phyloP scores from a whole-genome alignment of 2,113 vertebrate genomes.

The Martes martes region DNA sequence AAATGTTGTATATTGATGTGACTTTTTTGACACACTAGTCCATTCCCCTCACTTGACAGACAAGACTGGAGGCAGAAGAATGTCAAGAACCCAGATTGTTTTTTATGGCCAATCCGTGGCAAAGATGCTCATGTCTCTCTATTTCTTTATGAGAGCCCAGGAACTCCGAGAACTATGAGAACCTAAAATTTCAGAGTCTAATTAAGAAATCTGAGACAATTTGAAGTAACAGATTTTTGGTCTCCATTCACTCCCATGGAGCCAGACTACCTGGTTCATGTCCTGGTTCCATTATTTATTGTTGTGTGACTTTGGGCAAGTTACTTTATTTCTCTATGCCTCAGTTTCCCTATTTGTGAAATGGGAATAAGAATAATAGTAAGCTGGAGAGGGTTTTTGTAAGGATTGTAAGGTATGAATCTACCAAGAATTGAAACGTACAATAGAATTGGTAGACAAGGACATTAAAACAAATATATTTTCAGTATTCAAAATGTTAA shows the following conservation, averaged over 20 bases:
- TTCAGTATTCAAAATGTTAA: neutral
- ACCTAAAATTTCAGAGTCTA: neutral
- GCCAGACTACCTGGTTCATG: neutral
- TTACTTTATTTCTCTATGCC: neutral
- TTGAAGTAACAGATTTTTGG: neutral
- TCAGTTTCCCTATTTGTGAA: neutral
- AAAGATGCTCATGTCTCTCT: neutral
- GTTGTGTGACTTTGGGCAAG: neutral
- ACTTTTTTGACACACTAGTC: neutral
- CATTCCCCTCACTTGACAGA: neutral
- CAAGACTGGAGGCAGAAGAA: neutral
- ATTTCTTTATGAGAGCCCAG: neutral
- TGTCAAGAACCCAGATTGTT: neutral
- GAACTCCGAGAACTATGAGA: neutral
- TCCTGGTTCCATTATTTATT: neutral
- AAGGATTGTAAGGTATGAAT: neutral
- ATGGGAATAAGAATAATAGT: neutral
- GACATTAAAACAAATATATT: neutral
- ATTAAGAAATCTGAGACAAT: neutral
- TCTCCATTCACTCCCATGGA: neutral
- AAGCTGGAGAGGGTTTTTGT: neutral
- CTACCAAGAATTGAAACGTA: neutral
- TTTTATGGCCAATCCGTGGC: accelerated
- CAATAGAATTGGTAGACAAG: neutral
- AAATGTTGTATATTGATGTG: neutral